Conservation (phyloP, 2,888 invertebrate genomes). For the Halictus quadricinctus region DNA sequence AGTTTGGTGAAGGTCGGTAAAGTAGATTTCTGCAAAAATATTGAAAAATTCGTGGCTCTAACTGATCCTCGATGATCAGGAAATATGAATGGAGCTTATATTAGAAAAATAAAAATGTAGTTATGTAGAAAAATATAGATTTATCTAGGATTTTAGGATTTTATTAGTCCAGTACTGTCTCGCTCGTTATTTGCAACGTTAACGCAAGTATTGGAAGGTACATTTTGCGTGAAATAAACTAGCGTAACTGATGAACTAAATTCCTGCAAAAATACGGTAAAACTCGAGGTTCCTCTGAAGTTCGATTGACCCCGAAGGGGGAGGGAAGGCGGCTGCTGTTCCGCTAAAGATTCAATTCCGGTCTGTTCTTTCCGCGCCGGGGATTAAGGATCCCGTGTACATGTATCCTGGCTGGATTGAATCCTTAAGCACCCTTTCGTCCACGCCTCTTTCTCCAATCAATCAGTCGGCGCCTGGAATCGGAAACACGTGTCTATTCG, state of each 20-base stretch:
- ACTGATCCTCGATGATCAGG: no score
- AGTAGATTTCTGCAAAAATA: neutral
- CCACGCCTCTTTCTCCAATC: constrained; percentile 62
- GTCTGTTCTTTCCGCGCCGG: constrained; percentile 45
- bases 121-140: neutral
- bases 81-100: no score
- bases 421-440: constrained; percentile 63
- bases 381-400: constrained; percentile 66
- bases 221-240: neutral
- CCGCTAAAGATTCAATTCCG: constrained; percentile 52
- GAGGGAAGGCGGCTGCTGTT: neutral
- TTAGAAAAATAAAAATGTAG: no score
- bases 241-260: neutral
- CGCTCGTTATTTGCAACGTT: neutral
- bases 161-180: neutral
- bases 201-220: neutral
- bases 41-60: no score
- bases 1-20: no score
- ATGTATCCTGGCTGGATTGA: constrained; percentile 64
- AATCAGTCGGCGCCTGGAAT: constrained; percentile 59
- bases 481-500: constrained; percentile 58
- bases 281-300: neutral
- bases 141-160: neutral
- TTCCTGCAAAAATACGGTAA: neutral
- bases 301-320: constrained; percentile 26